Conservation (phyloP, 2,113 vertebrate genomes). For the Rhinogobius similis region DNA sequence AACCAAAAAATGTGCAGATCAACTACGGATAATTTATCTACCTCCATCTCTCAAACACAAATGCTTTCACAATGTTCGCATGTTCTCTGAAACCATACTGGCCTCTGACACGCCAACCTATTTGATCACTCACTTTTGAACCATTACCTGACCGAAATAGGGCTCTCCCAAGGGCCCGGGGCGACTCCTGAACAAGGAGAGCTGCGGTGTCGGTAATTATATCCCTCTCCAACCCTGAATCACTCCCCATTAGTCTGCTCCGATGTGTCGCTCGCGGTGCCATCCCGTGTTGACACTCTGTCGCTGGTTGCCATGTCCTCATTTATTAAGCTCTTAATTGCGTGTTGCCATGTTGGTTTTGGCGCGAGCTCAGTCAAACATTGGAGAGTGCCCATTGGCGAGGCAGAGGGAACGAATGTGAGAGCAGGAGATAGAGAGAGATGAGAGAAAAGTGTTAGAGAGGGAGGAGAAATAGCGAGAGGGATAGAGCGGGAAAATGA, state of each 20-base stretch:
- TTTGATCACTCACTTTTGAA: conserved; percentile 68
- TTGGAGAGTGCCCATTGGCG: conserved; percentile 36
- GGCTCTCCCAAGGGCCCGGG: conserved; percentile 69
- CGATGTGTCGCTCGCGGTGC: conserved; percentile 64
- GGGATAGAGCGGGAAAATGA: too few species aligned
- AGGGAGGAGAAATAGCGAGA: too few species aligned
- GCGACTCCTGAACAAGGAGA: conserved; percentile 77
- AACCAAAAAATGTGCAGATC: too few species aligned
- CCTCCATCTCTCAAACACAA: too few species aligned
- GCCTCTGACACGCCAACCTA: conserved; percentile 46
- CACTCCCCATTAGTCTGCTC: conserved; percentile 75
- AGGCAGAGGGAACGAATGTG: neutral
- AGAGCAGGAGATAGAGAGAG: conserved; percentile 17
- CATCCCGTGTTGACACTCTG: conserved; percentile 43
- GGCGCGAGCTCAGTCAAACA: conserved; percentile 58
- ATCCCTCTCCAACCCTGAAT: conserved; percentile 75
- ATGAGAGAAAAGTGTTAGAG: too few species aligned
- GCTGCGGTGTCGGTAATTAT: conserved; percentile 79
- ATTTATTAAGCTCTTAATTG: conserved; percentile 66
- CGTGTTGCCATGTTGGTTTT: conserved; percentile 66
- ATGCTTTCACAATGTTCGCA: too few species aligned
- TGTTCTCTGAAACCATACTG: too few species aligned
- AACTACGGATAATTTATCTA: too few species aligned
- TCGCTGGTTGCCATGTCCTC: conserved; percentile 53
- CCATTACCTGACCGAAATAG: conserved; percentile 77